Evolutionary conservation across 2,113 vertebrate genomes (phyloP), one percentile per base, ranked within the genome.

Genomic region (Copsychus sechellarum): DNA sequence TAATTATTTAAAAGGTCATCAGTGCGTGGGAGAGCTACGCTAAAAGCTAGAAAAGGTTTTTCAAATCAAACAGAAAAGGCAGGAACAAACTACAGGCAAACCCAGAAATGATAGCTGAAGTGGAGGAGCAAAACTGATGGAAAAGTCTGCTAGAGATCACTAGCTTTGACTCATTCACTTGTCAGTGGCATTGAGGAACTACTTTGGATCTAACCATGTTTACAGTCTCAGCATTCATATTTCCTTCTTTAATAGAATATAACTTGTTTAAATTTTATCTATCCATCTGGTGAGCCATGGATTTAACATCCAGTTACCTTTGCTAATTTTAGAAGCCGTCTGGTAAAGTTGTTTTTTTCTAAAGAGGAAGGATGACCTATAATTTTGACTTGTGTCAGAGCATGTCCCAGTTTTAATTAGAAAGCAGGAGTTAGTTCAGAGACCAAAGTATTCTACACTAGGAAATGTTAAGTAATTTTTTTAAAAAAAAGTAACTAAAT

Each of bases 1-100:
- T 76, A 92, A 95, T 95, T 87, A 95, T 95, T 94, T 67, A 95
- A 96, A 95, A 94, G 85, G 92, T 93, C 76, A 96, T 83, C 74
- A 78, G 21, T 84, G 83, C 16, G 4, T 72, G 85, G 53, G 80
- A 79, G 36, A 89, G 43, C 47, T 93, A 81, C 0, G 4, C 11
- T 78, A 54, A 80, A 85, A 80, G 24, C 65, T 34, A 24, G 66
- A 56, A 64, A 56, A 91, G 33, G 57, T 70, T 76, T 86, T 42
- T 70, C 12, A 60, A 95, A 90, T 54, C 82, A 81, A 79, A 86
- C 7, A 88, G 71, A 92, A 94, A 70, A 83, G 36, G 43, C 43
- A 71, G 61, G 14, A 90, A 40, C 29, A 81, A 90, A 64, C 67
- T 51, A 36, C 33, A 88, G 24, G 19, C n/a, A 81, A 77, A 73